Evolutionary conservation across 2,113 vertebrate genomes (phyloP).

Genomic region (Candoia aspera): DNA sequence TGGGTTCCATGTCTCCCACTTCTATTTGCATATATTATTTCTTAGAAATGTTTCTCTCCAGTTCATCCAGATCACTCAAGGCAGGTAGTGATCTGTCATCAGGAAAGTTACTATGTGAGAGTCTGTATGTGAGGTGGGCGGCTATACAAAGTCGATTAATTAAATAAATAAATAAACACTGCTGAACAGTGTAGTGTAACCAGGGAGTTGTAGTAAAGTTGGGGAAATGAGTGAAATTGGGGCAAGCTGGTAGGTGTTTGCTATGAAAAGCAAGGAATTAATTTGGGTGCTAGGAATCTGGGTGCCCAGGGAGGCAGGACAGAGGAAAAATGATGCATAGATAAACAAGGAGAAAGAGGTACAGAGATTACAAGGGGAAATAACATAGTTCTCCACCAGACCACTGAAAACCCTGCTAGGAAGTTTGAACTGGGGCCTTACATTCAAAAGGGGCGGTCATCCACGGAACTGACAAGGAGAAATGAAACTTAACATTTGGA

Average conservation of each 20-base stretch:
- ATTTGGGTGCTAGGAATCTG: background rate
- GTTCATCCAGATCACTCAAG: background rate
- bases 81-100: background rate
- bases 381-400: background rate
- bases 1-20: background rate
- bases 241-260: background rate
- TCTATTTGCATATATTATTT: background rate
- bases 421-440: background rate
- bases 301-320: background rate
- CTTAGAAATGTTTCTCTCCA: background rate
- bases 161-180: no score
- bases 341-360: background rate
- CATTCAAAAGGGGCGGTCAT: background rate
- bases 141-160: no score
- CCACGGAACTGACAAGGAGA: background rate
- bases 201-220: background rate
- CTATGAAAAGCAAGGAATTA: background rate
- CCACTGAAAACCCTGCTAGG: background rate
- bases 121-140: no score
- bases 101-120: background rate
- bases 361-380: background rate
- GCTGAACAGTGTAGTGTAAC: background rate
- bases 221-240: background rate
- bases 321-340: background rate
- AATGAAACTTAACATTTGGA: background rate